Base-by-base conservation (phyloP, 2,113 vertebrate species). In the Alligator mississippiensis region DNA sequence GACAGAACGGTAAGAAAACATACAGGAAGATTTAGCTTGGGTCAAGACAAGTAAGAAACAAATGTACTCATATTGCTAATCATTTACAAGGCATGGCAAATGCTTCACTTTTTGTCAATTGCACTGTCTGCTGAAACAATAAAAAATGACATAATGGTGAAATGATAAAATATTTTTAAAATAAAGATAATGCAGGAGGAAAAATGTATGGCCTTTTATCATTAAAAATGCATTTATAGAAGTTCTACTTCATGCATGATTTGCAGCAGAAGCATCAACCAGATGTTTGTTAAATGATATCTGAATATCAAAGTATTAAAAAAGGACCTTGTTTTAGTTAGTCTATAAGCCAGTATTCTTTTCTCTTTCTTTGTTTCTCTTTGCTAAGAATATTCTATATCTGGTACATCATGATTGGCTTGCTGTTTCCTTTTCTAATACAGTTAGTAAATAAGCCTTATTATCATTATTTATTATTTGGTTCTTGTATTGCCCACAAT, bases 121-220 rank as follows among this genome's bases (percentile, higher is more conserved):
- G 15, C 4, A 79, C 93, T 79, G 78, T 74, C 76, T 85, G 82
- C 77, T 80, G 86, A 92, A 66, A 85, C 90, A 25, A 54, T 66
- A 87, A 82, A 79, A 4, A 83, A 90, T 79, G 34, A 47, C 62
- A 85, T 91, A 88, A 61, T 72, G 84, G 3, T 59, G 79, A 96
- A 96, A 74, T 38, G 12, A 89, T 88, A 96, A 93, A 64, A 74
- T 88, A 90, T 88, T 97, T 90, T 27, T 82, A 87, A 84, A 96
- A 89, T 64, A 78, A 91, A 96, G 90, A 90, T 77, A 25, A 90
- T 90, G 59, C 25, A 68, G 54, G 4, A 89, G 62, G 78, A 95
- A 66, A 96, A 96, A 94, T 90, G 12, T 90, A 79, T 54, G 8
- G 10, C 59, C 28, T 88, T 74, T 2, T 63, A 63, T 93, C 70